phyloP scores from a whole-genome alignment of 2,113 vertebrate genomes.

The Bambusicola thoracicus region DNA sequence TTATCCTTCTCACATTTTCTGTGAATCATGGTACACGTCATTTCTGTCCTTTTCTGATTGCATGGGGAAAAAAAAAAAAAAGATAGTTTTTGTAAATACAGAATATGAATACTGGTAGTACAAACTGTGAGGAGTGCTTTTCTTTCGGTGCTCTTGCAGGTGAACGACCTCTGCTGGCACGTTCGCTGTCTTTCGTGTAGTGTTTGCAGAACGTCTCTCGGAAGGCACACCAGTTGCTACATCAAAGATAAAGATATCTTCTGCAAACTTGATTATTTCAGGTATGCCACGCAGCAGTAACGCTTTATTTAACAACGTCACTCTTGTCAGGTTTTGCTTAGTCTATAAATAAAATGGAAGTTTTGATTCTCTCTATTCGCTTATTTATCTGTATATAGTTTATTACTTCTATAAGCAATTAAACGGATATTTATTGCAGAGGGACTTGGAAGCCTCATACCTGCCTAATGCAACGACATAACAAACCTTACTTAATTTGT shows the following conservation, averaged over 20 bases:
- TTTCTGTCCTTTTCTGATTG: neutral
- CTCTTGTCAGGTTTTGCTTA: neutral
- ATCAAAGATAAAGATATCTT: slow-evolving; percentile 99
- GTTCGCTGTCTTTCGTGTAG: slow-evolving; percentile 97
- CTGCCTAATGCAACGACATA: neutral
- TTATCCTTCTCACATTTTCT: neutral
- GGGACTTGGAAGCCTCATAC: neutral
- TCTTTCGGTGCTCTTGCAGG: slow-evolving; percentile 74
- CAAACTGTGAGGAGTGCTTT: neutral
- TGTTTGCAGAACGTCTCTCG: slow-evolving; percentile 93
- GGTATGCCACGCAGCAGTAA: slow-evolving; percentile 76
- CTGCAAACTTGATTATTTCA: slow-evolving; percentile 99
- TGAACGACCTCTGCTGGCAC: slow-evolving; percentile 98
- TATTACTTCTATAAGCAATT: neutral
- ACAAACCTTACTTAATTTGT: too few species aligned
- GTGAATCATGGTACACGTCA: accelerated
- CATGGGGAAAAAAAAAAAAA: neutral
- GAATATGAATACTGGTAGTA: neutral
- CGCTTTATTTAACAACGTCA: neutral
- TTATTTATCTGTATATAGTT: neutral
- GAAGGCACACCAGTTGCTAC: slow-evolving; percentile 95
- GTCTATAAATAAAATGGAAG: accelerated
- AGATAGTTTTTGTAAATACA: neutral
- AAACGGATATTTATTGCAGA: neutral
- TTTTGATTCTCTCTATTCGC: neutral